Evolutionary conservation across 1,140 invertebrate genomes (phyloP), one percentile per base, ranked within the genome.

Genomic region (Amphibalanus amphitrite): DNA sequence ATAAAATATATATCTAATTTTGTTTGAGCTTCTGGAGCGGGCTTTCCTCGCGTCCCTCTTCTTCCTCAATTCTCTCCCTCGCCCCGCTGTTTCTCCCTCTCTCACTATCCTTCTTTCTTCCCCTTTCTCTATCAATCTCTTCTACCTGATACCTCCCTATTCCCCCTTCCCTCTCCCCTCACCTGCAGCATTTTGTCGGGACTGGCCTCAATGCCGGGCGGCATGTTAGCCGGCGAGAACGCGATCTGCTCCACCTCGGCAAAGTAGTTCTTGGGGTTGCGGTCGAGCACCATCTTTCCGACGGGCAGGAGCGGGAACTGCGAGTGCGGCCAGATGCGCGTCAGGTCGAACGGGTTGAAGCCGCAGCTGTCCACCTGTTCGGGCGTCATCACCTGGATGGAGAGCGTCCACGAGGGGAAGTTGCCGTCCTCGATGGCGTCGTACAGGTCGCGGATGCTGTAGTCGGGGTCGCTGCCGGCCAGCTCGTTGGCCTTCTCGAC

Each of bases 211-310:
- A 67, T 67, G 65, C 65, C 65, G 8, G 3, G 3, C 29, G 90
- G 92, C 82, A 99, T 78, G 78, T 97, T 90, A 28, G 92, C 86
- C 0, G 95, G 95, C 77, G 88, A 88, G 80, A 97, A 98, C 3
- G 95, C 95, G 69, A 92, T 82, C 82, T 99, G 96, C 80, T 99
- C 97, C 10, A 98, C 88, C 78, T 97, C 92, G 65, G 91, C 86
- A 80, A 95, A 96, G 80, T 96, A 96, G 79, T 97, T 97, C 73
- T 85, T 87, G 1, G 95, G 91, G 79, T 96, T 96, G 68, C 87
- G 84, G 79, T 97, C 88, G 40, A 99, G 83, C 0, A 93, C 89
- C 74, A 99, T 78, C 80, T 90, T 89, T 0, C 97, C 97, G 1
- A 97, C 94, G 8, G 87, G 88, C 71, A 95, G 95, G 69, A 98